These are phyloP conservation scores for Drosophila teissieri DNA, from an alignment of 1,140 invertebrate species.

Conservation along the genomic window DNA sequence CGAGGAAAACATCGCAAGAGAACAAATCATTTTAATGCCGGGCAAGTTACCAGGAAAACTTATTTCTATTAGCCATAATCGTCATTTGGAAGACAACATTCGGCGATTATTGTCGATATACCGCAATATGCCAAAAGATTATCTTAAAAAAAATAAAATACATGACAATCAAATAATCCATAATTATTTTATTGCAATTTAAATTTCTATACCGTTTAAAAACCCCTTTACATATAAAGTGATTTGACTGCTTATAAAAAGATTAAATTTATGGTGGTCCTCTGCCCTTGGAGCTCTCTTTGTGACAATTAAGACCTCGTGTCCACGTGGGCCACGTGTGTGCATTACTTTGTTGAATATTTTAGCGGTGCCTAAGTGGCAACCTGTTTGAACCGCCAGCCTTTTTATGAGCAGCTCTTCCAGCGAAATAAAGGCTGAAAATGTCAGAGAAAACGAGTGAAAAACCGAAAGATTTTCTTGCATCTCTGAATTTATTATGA, in stretches of 20 bases:
- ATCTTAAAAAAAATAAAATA: too few relatives aligned
- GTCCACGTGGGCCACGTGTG: conserved; percentile 27
- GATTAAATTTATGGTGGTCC: conserved; percentile 34
- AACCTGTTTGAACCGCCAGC: conserved; percentile 35
- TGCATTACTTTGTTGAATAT: conserved; percentile 59
- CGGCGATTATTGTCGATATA: too few relatives aligned
- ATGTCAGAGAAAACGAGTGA: conserved; percentile 24
- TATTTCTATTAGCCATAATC: too few relatives aligned
- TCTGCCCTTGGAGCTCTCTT: background rate
- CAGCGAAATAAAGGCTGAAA: conserved; percentile 41
- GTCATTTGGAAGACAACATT: too few relatives aligned
- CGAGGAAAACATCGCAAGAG: too few relatives aligned
- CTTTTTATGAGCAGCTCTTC: conserved; percentile 46
- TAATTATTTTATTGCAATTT: too few relatives aligned
- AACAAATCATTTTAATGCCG: too few relatives aligned
- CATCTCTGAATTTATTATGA: conserved; percentile 79
- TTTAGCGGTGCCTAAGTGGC: conserved; percentile 64
- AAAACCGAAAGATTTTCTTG: conserved; percentile 25
- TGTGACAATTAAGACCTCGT: conserved; percentile 33
- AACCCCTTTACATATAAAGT: conserved; percentile 15
- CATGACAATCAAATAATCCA: too few relatives aligned
- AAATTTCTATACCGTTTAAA: too few relatives aligned
- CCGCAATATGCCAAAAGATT: too few relatives aligned
- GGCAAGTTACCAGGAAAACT: too few relatives aligned
- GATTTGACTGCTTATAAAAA: conserved; percentile 46